Percentiles rank a stretch among this genome's conserved stretches.
These are phyloP conservation scores for Zelostemma sp. DNA, from an alignment of 1,140 invertebrate genomes.

Conservation along the genomic window DNA sequence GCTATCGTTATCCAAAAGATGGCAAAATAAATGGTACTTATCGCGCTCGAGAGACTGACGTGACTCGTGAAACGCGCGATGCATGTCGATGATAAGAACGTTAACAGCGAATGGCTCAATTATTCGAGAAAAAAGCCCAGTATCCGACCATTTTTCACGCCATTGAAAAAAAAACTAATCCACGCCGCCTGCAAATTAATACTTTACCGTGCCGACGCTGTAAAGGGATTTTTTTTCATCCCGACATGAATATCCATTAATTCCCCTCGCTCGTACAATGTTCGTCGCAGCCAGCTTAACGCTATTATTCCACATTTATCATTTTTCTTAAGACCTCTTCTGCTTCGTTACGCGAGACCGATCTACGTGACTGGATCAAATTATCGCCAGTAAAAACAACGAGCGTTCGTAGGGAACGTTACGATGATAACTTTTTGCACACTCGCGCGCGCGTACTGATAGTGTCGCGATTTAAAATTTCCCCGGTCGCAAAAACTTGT, in stretches of 20 bases:
- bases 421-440: slow-evolving; percentile 30
- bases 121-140: too few relatives aligned
- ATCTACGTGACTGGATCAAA: slow-evolving; percentile 43
- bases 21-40: slow-evolving; percentile 4
- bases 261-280: slow-evolving; percentile 34
- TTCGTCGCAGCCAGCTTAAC: slow-evolving; percentile 33
- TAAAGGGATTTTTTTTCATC: slow-evolving; percentile 9
- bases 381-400: slow-evolving; percentile 32
- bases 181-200: slow-evolving; percentile 21
- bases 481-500: slow-evolving; percentile 20
- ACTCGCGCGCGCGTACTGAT: not conserved
- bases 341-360: slow-evolving; percentile 26
- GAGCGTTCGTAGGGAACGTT: too few relatives aligned
- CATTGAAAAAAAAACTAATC: too few relatives aligned
- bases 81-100: too few relatives aligned
- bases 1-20: too few relatives aligned
- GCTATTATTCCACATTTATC: slow-evolving; percentile 48
- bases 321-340: slow-evolving; percentile 41
- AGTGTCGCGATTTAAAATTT: slow-evolving; percentile 36
- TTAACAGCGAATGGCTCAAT: slow-evolving; percentile 14
- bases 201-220: slow-evolving; percentile 30
- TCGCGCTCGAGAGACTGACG: not conserved
- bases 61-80: slow-evolving; percentile 8
- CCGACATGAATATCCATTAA: slow-evolving; percentile 34
- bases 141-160: too few relatives aligned